A percentile compares a stretch with the other conserved stretches of the same genome.
Conservation (phyloP, 2,797 vertebrate species). For the Alcedo atthis region DNA sequence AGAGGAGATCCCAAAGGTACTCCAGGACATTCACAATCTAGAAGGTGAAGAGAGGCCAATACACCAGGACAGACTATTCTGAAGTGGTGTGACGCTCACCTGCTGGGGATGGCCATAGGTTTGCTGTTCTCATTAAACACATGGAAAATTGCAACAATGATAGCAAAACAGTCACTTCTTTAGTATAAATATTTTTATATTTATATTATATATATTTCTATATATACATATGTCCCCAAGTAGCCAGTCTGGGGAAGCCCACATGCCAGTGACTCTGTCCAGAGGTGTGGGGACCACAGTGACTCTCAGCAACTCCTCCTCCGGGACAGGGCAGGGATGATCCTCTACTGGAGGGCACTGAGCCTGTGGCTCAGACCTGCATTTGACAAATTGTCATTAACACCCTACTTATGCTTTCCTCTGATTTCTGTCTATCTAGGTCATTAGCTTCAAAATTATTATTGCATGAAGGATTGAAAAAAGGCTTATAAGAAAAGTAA, state of each 20-base stretch:
- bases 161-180: not conserved
- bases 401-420: not conserved
- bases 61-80: accelerated
- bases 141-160: not conserved
- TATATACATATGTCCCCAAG: accelerated
- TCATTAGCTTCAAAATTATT: not conserved
- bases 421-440: not conserved
- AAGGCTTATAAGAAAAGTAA: slow-evolving; percentile 22
- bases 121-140: not conserved
- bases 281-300: not conserved
- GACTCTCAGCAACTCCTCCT: not conserved
- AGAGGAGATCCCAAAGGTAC: not conserved
- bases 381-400: not conserved
- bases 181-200: not conserved
- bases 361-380: not conserved
- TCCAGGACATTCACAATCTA: not conserved
- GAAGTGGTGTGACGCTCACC: not conserved
- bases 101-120: accelerated
- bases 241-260: not conserved
- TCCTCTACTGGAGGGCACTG: not conserved
- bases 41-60: not conserved
- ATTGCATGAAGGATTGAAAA: not conserved
- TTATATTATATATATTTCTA: no score
- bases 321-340: not conserved
- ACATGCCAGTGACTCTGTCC: accelerated